Percentiles rank a stretch among this genome's conserved stretches.
phyloP scores from a whole-genome alignment of 1,140 invertebrate species.

The Neodiprion lecontei region DNA sequence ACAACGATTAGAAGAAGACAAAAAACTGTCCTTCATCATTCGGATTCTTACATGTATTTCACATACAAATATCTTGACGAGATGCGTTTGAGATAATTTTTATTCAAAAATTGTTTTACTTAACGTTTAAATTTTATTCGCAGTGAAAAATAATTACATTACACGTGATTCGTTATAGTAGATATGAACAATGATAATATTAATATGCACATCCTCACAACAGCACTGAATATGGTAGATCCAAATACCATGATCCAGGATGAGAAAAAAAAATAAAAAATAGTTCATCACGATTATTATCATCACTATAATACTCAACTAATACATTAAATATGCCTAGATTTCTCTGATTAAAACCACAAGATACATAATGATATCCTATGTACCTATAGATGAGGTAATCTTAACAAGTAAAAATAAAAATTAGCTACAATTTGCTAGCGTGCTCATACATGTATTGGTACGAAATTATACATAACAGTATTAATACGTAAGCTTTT shows the following conservation, averaged over 20 bases:
- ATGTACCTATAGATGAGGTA: background rate
- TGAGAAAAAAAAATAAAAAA: background rate
- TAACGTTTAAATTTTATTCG: background rate
- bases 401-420: background rate
- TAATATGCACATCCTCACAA: background rate
- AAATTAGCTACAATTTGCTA: conserved; percentile 8
- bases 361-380: background rate
- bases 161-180: background rate
- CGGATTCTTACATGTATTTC: too few species aligned
- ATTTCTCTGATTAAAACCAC: background rate
- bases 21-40: too few species aligned
- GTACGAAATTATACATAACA: conserved; percentile 25
- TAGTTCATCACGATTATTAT: background rate
- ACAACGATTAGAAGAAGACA: too few species aligned
- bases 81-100: background rate
- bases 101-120: background rate
- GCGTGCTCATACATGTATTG: conserved; percentile 2
- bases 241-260: background rate
- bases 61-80: too few species aligned
- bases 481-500: conserved; percentile 44
- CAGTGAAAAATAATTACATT: conserved; percentile 6
- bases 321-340: background rate
- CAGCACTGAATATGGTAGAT: background rate
- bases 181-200: background rate
- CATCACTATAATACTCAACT: background rate